phyloP scores from a whole-genome alignment of 2,113 vertebrate species.

The Chlorocebus sabaeus region DNA sequence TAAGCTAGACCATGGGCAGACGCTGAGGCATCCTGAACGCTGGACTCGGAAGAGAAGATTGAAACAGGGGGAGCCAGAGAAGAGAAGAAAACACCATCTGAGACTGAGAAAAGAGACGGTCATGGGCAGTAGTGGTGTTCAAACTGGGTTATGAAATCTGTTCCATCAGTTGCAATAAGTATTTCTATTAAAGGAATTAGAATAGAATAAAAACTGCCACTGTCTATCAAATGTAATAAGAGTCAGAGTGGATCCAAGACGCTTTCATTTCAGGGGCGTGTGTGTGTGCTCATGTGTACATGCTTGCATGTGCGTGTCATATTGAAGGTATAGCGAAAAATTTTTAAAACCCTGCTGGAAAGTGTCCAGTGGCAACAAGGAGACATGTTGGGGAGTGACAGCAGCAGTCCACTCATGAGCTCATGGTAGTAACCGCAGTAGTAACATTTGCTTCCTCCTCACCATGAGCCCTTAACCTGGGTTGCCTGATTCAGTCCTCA shows the following conservation, averaged over 20 bases:
- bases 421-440: accelerated
- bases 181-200: background rate
- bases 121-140: background rate
- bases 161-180: background rate
- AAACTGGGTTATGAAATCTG: background rate
- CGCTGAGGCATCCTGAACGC: background rate
- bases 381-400: accelerated
- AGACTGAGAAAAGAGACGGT: background rate
- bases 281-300: too few relatives aligned
- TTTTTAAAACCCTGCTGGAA: background rate
- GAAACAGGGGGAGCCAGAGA: background rate
- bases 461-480: too few relatives aligned
- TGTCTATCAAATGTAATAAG: background rate
- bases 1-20: background rate
- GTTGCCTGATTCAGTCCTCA: accelerated
- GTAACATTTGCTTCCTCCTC: background rate
- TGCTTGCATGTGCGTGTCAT: accelerated
- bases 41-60: background rate
- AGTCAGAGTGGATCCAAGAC: background rate
- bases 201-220: background rate
- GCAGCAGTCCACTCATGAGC: accelerated
- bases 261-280: background rate
- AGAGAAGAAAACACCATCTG: background rate
- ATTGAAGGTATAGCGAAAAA: too few relatives aligned
- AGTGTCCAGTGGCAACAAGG: too few relatives aligned